Evolutionary conservation across 1,140 invertebrate genomes (phyloP).

Genomic region (Pachyrhynchus sulphureomaculatus): DNA sequence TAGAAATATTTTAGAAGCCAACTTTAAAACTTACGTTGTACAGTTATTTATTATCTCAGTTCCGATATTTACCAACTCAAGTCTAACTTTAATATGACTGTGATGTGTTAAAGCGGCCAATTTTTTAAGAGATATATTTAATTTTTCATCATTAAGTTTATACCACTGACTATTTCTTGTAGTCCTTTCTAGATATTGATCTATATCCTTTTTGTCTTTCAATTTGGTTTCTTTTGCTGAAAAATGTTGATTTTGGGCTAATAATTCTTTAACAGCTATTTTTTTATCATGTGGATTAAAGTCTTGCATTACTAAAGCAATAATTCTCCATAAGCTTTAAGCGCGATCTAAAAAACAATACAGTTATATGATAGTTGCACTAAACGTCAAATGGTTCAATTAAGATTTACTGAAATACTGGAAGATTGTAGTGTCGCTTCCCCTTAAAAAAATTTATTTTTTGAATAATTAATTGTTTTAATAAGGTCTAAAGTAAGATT

Average conservation of each 20-base stretch:
- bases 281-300: slow-evolving; percentile 27
- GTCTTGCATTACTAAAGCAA: slow-evolving; percentile 56
- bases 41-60: slow-evolving; percentile 57
- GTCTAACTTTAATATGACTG: slow-evolving; percentile 58
- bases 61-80: slow-evolving; percentile 56
- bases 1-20: too few species aligned
- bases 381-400: too few species aligned
- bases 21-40: slow-evolving; percentile 57
- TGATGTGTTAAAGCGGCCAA: slow-evolving; percentile 56
- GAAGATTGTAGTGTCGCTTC: slow-evolving; percentile 37
- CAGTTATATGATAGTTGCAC: too few species aligned
- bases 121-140: slow-evolving; percentile 55
- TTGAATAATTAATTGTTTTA: too few species aligned
- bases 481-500: too few species aligned
- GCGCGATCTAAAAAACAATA: slow-evolving; percentile 51
- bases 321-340: slow-evolving; percentile 55
- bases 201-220: slow-evolving; percentile 43
- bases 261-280: slow-evolving; percentile 32
- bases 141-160: slow-evolving; percentile 56
- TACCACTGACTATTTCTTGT: slow-evolving; percentile 59
- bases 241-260: not conserved
- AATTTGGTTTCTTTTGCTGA: slow-evolving; percentile 32
- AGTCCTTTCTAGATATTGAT: slow-evolving; percentile 52
- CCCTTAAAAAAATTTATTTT: not conserved
- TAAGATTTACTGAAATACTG: slow-evolving; percentile 25